These are phyloP conservation scores for Diadegma fenestrale DNA, from an alignment of 2,888 invertebrate species.

Conservation along the genomic window DNA sequence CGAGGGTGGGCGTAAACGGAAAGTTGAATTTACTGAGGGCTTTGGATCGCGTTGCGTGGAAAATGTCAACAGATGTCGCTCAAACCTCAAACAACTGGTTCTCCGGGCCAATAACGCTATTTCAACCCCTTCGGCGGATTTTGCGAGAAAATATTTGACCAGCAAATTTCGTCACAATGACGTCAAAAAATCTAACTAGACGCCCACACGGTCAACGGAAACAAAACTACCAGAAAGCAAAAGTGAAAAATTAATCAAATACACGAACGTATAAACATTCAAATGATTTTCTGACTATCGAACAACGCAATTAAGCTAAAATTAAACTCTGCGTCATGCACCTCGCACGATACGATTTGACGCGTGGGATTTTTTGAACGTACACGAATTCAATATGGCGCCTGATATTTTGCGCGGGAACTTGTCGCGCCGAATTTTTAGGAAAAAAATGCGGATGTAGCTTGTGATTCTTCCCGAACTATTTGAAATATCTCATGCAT, in stretches of 20 bases:
- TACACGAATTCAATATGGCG: background rate
- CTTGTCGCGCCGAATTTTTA: background rate
- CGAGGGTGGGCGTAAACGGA: background rate
- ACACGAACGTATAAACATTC: background rate
- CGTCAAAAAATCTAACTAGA: background rate
- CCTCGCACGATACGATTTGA: background rate
- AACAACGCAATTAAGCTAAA: constrained; percentile 8
- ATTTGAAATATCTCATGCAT: too few species aligned
- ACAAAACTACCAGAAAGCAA: background rate
- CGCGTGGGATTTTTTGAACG: constrained; percentile 1
- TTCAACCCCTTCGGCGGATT: too few species aligned
- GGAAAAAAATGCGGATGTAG: too few species aligned
- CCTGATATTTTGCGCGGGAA: background rate
- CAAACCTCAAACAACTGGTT: background rate
- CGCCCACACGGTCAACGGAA: background rate
- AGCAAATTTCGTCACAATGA: too few species aligned
- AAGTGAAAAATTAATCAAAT: background rate
- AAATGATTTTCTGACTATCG: background rate
- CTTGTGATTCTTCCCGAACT: too few species aligned
- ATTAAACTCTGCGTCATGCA: constrained; percentile 13
- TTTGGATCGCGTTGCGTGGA: background rate
- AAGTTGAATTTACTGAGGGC: background rate
- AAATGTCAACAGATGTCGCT: constrained; percentile 1
- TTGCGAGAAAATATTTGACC: too few species aligned
- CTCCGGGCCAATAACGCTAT: background rate